A percentile compares a stretch with the other conserved stretches of the same genome.
Conservation (phyloP, 2,797 vertebrate genomes). For the Bradypus variegatus region DNA sequence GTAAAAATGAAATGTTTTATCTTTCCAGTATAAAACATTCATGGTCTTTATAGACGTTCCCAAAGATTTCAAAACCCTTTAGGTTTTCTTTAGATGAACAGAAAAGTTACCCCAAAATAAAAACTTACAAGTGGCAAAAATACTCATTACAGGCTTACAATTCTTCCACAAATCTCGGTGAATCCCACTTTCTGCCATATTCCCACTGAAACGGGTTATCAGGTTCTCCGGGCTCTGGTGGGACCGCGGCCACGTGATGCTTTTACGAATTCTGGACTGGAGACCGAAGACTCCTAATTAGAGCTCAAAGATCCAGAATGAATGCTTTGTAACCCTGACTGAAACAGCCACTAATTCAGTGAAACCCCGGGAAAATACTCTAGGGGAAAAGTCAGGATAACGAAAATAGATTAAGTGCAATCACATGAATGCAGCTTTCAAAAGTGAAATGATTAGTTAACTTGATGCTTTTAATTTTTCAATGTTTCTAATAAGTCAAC, state of each 20-base stretch:
- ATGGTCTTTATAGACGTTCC: background rate
- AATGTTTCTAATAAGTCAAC: slow-evolving; percentile 36
- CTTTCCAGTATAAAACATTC: background rate
- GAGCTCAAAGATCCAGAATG: background rate
- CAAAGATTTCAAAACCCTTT: slow-evolving; percentile 19
- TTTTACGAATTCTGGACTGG: background rate
- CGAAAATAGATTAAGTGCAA: background rate
- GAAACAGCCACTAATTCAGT: slow-evolving; percentile 23
- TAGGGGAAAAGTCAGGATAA: background rate
- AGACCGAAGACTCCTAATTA: background rate
- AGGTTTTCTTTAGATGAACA: background rate
- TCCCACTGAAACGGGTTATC: background rate
- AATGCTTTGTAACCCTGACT: background rate
- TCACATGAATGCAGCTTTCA: background rate
- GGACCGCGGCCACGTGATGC: background rate
- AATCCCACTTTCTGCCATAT: background rate
- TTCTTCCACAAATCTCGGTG: background rate
- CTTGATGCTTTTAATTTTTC: slow-evolving; percentile 19
- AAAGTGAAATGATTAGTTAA: background rate
- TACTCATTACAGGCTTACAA: background rate
- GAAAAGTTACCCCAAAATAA: background rate
- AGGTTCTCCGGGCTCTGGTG: background rate
- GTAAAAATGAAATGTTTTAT: slow-evolving; percentile 16
- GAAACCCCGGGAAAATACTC: slow-evolving; percentile 12
- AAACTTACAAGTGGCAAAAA: background rate